Evolutionary conservation across 2,888 invertebrate species (phyloP), one percentile per base, ranked within the genome.

Genomic region (Serripes groenlandicus): DNA sequence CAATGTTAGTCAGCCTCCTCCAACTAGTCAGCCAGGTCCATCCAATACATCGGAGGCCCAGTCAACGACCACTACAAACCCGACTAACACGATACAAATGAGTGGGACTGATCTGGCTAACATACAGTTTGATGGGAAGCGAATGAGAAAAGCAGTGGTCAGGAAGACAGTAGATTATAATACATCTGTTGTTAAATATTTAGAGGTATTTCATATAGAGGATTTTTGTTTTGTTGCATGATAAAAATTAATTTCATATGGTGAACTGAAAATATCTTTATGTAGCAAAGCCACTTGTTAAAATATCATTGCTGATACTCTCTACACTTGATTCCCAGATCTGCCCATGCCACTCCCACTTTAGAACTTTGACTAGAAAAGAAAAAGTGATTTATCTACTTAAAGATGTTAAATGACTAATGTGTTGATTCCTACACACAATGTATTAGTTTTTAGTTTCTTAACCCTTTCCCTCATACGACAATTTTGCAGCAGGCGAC

Each of bases 81-180:
- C 37, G n/a, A 5, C 69, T 26, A 78, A 75, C 49, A 73, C 78
- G 0, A 78, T 77, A 23, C 77, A 78, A 60, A 56, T 75, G 42
- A 69, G 74, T 58, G 81, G 82, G 15, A 76, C 26, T 23, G 66
- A 66, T 28, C 66, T 66, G 5, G 66, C 66, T 42, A 66, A 42
- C 35, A 37, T 88, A 18, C 75, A 75, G 77, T 92, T 92, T 94
- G 99, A 99, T 96, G 99, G 99, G 81, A 98, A 99, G 95, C 96
- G 98, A 88, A 96, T 99, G 91, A 96, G 99, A 92, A 99, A 99
- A 95, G 98, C 98, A 90, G 98, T 99, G 87, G 98, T 99, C 97
- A 96, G 99, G 90, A 99, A 99, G 96, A 99, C 99, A 42, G 98
- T 99, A 75, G 99, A 99, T 95, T 99, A 99, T 95, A 99, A 99